phyloP scores from a whole-genome alignment of 2,888 invertebrate genomes.

The Drosophila recens region DNA sequence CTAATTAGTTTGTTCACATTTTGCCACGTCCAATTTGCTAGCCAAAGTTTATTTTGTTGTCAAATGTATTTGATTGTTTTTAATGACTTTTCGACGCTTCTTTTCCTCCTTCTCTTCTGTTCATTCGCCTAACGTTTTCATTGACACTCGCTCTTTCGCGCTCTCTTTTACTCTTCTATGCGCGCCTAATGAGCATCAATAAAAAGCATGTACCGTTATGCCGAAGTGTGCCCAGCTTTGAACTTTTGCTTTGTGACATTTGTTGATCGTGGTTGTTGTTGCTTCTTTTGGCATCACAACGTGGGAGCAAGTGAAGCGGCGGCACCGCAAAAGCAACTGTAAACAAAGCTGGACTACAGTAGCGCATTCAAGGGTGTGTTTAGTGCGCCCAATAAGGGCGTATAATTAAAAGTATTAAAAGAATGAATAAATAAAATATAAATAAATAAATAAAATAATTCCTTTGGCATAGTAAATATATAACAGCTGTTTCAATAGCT shows the following conservation, averaged over 20 bases:
- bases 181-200: constrained; percentile 38
- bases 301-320: constrained; percentile 45
- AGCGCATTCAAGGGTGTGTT: constrained; percentile 29
- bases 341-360: constrained; percentile 35
- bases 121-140: constrained; percentile 28
- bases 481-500: neutral
- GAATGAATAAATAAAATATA: neutral
- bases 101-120: constrained; percentile 6
- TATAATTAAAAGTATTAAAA: neutral
- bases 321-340: constrained; percentile 46
- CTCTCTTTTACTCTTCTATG: constrained; percentile 10
- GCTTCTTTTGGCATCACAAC: constrained; percentile 25
- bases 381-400: constrained; percentile 1
- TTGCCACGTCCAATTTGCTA: constrained; percentile 57
- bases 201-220: constrained; percentile 56
- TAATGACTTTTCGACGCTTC: constrained; percentile 38
- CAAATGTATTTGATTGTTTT: constrained; percentile 56
- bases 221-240: constrained; percentile 56
- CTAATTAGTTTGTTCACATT: constrained; percentile 68
- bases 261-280: constrained; percentile 41
- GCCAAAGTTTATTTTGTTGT: constrained; percentile 41
- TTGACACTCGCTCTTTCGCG: constrained; percentile 42
- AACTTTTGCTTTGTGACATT: constrained; percentile 61
- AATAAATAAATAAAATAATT: neutral
- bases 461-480: neutral